Conservation (phyloP, 2,888 invertebrate genomes). For the Tryphoninae sp. region DNA sequence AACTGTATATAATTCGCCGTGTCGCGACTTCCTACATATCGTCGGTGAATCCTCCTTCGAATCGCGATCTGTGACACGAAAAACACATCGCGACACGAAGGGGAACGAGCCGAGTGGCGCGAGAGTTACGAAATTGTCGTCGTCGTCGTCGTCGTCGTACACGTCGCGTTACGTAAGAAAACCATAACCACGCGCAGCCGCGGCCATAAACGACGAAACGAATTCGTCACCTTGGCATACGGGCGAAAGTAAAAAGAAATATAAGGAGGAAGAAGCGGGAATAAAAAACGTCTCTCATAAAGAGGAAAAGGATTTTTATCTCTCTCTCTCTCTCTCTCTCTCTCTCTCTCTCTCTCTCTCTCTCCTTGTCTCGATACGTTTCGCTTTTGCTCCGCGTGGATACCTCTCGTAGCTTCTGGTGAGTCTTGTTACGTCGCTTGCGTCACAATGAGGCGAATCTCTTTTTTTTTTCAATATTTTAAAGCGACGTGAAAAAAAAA, state of each 20-base stretch:
- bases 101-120: conserved; percentile 10
- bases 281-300: conserved; percentile 20
- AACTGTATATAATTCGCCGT: conserved; percentile 13
- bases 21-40: conserved; percentile 33
- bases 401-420: neutral
- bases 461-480: conserved; percentile 15
- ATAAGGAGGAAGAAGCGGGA: neutral
- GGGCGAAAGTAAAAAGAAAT: conserved; percentile 52
- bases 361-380: no score
- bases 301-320: conserved; percentile 20
- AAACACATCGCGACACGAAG: conserved; percentile 27
- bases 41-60: conserved; percentile 41
- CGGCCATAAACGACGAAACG: conserved; percentile 41
- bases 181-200: conserved; percentile 24
- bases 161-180: conserved; percentile 30
- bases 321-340: neutral
- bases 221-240: conserved; percentile 60
- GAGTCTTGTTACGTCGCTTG: conserved; percentile 37
- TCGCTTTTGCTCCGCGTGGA: no score
- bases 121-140: conserved; percentile 51
- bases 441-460: conserved; percentile 45
- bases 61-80: conserved; percentile 3
- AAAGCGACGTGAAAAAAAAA: conserved; percentile 13
- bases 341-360: no score
- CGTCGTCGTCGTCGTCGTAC: conserved; percentile 17